A percentile compares a stretch with the other conserved stretches of the same genome.
phyloP scores from a whole-genome alignment of 2,797 vertebrate species.

The Pyrrhura leucotis region DNA sequence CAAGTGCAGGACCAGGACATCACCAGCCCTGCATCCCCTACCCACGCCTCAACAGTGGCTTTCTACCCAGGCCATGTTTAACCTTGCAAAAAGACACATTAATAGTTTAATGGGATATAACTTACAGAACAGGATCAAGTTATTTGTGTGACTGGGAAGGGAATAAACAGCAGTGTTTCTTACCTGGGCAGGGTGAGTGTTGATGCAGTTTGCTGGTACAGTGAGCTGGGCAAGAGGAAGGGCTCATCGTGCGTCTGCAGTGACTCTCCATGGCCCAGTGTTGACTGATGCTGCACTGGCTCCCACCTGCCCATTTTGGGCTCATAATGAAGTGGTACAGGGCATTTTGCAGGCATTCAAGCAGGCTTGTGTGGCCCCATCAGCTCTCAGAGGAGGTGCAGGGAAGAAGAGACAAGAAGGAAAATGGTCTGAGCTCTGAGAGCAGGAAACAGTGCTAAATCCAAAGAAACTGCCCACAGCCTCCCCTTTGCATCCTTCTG shows the following conservation, averaged over 20 bases:
- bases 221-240: background rate
- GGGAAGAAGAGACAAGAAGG: background rate
- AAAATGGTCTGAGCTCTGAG: background rate
- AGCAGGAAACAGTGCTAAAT: background rate
- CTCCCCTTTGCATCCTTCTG: background rate
- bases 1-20: background rate
- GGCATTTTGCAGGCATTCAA: background rate
- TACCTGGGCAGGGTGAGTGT: background rate
- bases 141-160: background rate
- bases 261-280: background rate
- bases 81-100: background rate
- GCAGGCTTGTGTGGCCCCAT: background rate
- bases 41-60: rapidly evolving
- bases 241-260: background rate
- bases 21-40: background rate
- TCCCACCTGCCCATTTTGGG: rapidly evolving
- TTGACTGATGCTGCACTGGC: background rate
- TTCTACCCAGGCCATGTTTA: background rate
- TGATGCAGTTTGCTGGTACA: rapidly evolving
- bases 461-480: background rate
- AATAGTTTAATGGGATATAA: too few species aligned
- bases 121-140: rapidly evolving
- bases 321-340: rapidly evolving
- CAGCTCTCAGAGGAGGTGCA: background rate
- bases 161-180: background rate